A percentile compares a stretch with the other conserved stretches of the same genome.
These are phyloP conservation scores for Drosophila infuscata DNA, from an alignment of 2,888 invertebrate species.

Conservation along the genomic window DNA sequence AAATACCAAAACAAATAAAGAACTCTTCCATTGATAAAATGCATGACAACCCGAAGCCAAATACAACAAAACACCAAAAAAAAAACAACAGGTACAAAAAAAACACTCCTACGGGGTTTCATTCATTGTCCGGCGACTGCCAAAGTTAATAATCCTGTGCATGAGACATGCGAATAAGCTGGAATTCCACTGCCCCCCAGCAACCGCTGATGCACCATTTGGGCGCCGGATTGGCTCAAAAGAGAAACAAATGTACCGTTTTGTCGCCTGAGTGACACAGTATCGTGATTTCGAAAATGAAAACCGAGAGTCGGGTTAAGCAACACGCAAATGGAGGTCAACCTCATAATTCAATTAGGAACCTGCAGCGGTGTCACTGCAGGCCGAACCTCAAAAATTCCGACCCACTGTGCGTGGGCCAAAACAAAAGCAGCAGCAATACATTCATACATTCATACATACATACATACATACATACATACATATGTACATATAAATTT, in stretches of 20 bases:
- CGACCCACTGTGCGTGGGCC: slow-evolving; percentile 73
- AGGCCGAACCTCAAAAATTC: slow-evolving; percentile 55
- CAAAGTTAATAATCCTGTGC: slow-evolving; percentile 61
- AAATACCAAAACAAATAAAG: not conserved
- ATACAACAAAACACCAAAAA: not conserved
- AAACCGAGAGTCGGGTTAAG: slow-evolving; percentile 58
- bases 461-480: slow-evolving; percentile 9
- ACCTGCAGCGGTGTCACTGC: slow-evolving; percentile 70
- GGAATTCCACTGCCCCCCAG: slow-evolving; percentile 1
- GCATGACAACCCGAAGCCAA: slow-evolving; percentile 11
- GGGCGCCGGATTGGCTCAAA: not conserved
- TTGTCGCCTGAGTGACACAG: slow-evolving; percentile 66
- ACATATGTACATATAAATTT: slow-evolving; percentile 23
- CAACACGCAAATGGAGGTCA: slow-evolving; percentile 77
- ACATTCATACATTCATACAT: slow-evolving; percentile 1
- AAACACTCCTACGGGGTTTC: slow-evolving; percentile 61
- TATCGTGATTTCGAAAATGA: slow-evolving; percentile 71
- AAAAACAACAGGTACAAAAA: not conserved
- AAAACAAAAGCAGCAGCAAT: slow-evolving; percentile 24
- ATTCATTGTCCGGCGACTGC: slow-evolving; percentile 60
- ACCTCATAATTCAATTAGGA: slow-evolving; percentile 78
- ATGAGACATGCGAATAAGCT: slow-evolving; percentile 50
- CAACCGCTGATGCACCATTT: slow-evolving; percentile 3
- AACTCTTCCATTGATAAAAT: slow-evolving; percentile 41
- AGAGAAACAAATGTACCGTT: slow-evolving; percentile 65